Evolutionary conservation across 2,113 vertebrate species (phyloP).

Genomic region (Patagioenas fasciata): DNA sequence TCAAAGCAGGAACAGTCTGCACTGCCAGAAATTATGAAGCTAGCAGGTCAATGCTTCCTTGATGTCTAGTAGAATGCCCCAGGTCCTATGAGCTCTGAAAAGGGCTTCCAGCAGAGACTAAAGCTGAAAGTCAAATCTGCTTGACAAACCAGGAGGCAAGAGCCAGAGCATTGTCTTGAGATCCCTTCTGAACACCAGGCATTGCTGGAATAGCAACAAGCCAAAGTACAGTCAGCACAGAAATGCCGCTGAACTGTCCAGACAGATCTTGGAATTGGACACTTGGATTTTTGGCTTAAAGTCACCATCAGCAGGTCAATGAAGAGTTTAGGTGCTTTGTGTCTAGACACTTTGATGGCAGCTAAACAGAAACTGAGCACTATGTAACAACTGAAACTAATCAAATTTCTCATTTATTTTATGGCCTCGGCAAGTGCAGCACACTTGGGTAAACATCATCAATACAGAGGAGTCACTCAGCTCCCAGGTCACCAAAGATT

Average conservation of each 20-base stretch:
- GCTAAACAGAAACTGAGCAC: background rate
- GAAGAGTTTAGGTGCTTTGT: background rate
- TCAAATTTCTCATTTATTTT: slow-evolving; percentile 52
- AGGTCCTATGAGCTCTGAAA: background rate
- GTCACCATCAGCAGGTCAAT: background rate
- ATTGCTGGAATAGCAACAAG: background rate
- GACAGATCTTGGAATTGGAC: background rate
- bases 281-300: background rate
- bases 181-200: background rate
- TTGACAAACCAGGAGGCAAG: background rate
- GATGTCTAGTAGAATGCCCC: background rate
- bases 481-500: background rate
- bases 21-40: background rate
- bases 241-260: background rate
- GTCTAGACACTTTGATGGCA: background rate
- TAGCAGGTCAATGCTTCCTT: background rate
- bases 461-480: background rate
- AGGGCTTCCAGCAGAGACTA: background rate
- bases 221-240: background rate
- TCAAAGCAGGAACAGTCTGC: background rate
- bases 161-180: background rate
- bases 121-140: background rate
- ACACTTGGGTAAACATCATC: slow-evolving; percentile 25
- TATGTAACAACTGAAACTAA: slow-evolving; percentile 6
- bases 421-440: background rate